Evolutionary conservation across 2,797 vertebrate genomes (phyloP).

Genomic region (Rhinophrynus dorsalis): DNA sequence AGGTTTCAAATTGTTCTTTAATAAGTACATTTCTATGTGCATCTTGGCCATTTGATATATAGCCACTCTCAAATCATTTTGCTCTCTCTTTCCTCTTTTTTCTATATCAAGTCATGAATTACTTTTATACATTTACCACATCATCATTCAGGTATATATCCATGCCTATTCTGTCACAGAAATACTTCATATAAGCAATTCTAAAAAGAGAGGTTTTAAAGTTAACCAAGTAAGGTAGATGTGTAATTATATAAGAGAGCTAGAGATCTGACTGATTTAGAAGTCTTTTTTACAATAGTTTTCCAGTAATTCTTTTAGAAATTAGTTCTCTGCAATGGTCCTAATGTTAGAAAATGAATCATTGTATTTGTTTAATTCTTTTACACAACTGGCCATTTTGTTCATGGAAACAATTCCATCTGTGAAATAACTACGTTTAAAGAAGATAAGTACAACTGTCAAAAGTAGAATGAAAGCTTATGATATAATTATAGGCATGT

Average conservation of each 20-base stretch:
- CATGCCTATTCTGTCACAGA: not conserved
- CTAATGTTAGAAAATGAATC: slow-evolving; percentile 41
- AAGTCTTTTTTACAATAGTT: slow-evolving; percentile 37
- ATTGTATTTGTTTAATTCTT: slow-evolving; percentile 32
- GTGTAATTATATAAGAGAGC: slow-evolving; percentile 41
- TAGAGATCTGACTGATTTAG: slow-evolving; percentile 38
- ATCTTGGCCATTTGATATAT: too few species aligned
- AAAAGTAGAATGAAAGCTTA: slow-evolving; percentile 33
- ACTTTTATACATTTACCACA: too few species aligned
- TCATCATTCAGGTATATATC: too few species aligned
- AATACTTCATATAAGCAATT: slow-evolving; percentile 24
- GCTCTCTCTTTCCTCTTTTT: too few species aligned
- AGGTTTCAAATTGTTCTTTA: too few species aligned
- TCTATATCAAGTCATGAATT: too few species aligned
- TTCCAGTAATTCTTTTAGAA: slow-evolving; percentile 35
- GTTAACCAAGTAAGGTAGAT: slow-evolving; percentile 33
- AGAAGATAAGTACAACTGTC: slow-evolving; percentile 28
- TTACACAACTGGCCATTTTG: slow-evolving; percentile 18
- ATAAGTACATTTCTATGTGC: too few species aligned
- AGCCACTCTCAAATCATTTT: too few species aligned
- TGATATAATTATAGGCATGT: slow-evolving; percentile 32
- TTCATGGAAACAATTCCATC: slow-evolving; percentile 6
- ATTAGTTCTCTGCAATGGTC: slow-evolving; percentile 34
- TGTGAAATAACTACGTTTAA: slow-evolving; percentile 31
- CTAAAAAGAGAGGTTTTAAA: slow-evolving; percentile 30